phyloP scores from a whole-genome alignment of 2,113 vertebrate species.

The Pipa parva region DNA sequence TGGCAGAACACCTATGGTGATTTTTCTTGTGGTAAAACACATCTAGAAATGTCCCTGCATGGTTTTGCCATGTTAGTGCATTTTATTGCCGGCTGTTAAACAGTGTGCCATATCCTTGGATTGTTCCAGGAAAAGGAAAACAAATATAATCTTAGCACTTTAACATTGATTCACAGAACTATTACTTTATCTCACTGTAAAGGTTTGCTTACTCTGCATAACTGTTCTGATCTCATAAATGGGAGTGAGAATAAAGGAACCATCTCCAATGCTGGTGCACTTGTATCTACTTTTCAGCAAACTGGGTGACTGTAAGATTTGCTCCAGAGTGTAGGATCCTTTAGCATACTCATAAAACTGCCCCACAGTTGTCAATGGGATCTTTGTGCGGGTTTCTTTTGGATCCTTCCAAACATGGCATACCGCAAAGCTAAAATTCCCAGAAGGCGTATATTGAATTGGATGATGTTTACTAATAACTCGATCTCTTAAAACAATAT shows the following conservation, averaged over 20 bases:
- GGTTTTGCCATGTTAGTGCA: no score
- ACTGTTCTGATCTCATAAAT: constrained; percentile 71
- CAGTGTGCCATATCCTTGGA: no score
- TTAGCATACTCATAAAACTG: constrained; percentile 54
- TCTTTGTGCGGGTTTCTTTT: constrained; percentile 41
- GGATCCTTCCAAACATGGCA: constrained; percentile 52
- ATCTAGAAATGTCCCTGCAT: no score
- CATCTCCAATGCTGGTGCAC: constrained; percentile 45
- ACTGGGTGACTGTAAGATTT: constrained; percentile 58
- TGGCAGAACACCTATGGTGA: no score
- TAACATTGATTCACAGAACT: no score
- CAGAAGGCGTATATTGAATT: constrained; percentile 55
- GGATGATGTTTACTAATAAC: constrained; percentile 46
- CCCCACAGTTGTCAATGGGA: constrained; percentile 56
- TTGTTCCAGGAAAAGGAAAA: no score
- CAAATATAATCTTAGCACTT: no score
- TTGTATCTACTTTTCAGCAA: constrained; percentile 49
- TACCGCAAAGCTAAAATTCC: constrained; percentile 42
- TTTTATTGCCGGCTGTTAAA: no score
- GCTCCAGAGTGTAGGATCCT: constrained; percentile 54
- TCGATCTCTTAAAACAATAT: constrained; percentile 50
- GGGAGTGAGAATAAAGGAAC: constrained; percentile 58
- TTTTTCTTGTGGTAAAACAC: no score
- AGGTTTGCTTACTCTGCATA: constrained; percentile 74
- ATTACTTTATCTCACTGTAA: rapidly evolving